phyloP scores from a whole-genome alignment of 2,113 vertebrate species.

The Calidris pygmaea region DNA sequence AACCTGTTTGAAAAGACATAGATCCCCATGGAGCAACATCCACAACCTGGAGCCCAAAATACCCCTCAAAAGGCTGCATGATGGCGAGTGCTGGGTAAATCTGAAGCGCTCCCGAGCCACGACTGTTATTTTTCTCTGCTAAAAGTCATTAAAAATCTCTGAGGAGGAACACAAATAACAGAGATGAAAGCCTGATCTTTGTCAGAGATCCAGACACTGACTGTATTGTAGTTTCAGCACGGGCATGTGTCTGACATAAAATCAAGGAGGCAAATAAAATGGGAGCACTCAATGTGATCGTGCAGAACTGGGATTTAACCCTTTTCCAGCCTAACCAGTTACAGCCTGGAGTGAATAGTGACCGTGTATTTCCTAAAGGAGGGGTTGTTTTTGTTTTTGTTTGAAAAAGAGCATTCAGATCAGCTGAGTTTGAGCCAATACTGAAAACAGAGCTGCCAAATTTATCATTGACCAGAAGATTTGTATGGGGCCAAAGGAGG shows the following conservation, averaged over 20 bases:
- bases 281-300: background rate
- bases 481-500: slow-evolving; percentile 43
- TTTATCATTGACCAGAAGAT: slow-evolving; percentile 50
- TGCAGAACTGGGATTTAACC: slow-evolving; percentile 33
- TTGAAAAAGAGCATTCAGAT: slow-evolving; percentile 35
- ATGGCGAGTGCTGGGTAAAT: background rate
- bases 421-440: slow-evolving; percentile 27
- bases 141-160: slow-evolving; percentile 1
- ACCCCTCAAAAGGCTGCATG: background rate
- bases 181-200: slow-evolving; percentile 43
- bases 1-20: background rate
- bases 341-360: background rate
- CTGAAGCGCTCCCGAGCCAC: background rate
- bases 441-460: slow-evolving; percentile 24
- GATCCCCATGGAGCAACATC: background rate
- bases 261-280: slow-evolving; percentile 38
- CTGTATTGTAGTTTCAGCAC: slow-evolving; percentile 16
- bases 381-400: background rate
- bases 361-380: background rate
- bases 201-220: slow-evolving; percentile 40
- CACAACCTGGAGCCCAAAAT: background rate
- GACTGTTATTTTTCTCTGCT: slow-evolving; percentile 10
- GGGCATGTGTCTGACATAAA: slow-evolving; percentile 34
- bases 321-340: background rate
- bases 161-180: slow-evolving; percentile 21